These are phyloP conservation scores for Anarhynchus alexandrinus DNA, from an alignment of 2,113 vertebrate species.

Conservation along the genomic window DNA sequence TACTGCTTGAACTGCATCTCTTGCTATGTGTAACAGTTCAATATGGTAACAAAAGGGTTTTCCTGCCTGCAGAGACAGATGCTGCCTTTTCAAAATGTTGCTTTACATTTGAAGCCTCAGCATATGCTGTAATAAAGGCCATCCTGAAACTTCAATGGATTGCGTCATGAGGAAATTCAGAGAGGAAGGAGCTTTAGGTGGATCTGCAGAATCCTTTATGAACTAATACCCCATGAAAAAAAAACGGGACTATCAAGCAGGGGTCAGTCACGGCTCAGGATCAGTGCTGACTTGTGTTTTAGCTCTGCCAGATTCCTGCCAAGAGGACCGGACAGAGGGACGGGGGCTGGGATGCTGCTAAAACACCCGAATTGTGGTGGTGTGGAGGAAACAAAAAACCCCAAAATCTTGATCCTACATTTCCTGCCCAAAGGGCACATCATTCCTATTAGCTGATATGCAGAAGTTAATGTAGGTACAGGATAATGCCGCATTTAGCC, in stretches of 20 bases:
- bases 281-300: background rate
- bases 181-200: slow-evolving; percentile 49
- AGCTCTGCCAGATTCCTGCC: background rate
- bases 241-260: background rate
- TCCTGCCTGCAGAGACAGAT: slow-evolving; percentile 57
- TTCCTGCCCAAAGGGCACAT: background rate
- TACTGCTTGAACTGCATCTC: slow-evolving; percentile 35
- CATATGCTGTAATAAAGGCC: slow-evolving; percentile 50
- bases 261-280: background rate
- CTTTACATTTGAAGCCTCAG: slow-evolving; percentile 31
- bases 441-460: accelerated
- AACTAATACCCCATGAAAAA: background rate
- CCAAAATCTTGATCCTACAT: background rate
- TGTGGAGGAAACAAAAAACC: background rate
- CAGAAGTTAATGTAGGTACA: background rate
- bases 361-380: accelerated
- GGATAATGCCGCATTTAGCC: background rate
- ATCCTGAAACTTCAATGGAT: slow-evolving; percentile 46
- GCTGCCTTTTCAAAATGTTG: slow-evolving; percentile 21
- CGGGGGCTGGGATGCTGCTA: background rate
- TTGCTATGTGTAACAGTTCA: slow-evolving; percentile 41
- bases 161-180: slow-evolving; percentile 22
- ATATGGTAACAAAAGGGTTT: slow-evolving; percentile 41
- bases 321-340: background rate
- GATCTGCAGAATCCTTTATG: slow-evolving; percentile 28